Evolutionary conservation across 2,113 vertebrate genomes (phyloP).

Genomic region (Calyptomena viridis): DNA sequence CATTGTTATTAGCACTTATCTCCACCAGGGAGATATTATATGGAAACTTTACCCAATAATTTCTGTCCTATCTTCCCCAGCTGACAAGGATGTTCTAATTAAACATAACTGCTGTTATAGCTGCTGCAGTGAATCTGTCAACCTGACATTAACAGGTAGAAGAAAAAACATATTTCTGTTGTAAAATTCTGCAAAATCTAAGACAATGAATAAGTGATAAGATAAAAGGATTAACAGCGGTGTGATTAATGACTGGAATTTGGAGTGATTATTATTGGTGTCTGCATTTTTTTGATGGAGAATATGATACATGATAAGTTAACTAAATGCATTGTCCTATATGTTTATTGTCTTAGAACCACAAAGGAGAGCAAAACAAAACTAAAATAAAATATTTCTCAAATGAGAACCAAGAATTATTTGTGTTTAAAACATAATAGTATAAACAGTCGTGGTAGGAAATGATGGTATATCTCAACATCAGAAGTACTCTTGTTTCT

Average conservation of each 20-base stretch:
- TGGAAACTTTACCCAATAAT: not conserved
- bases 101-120: not conserved
- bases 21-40: not conserved
- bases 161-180: not conserved
- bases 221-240: not conserved
- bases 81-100: not conserved
- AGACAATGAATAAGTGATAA: not conserved
- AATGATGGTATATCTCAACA: not conserved
- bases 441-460: not conserved
- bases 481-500: not conserved
- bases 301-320: not conserved
- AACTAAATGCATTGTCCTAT: not conserved
- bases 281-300: not conserved
- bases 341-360: not conserved
- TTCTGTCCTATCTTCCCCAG: not conserved
- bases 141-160: not conserved
- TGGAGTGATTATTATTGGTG: not conserved
- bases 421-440: not conserved
- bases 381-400: not conserved
- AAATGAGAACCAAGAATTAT: not conserved
- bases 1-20: not conserved
- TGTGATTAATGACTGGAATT: not conserved
- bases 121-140: not conserved
- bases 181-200: not conserved
- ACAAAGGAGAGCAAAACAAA: not conserved